Evolutionary conservation across 1,140 invertebrate genomes (phyloP).

Genomic region (Geopemphigus sp.): DNA sequence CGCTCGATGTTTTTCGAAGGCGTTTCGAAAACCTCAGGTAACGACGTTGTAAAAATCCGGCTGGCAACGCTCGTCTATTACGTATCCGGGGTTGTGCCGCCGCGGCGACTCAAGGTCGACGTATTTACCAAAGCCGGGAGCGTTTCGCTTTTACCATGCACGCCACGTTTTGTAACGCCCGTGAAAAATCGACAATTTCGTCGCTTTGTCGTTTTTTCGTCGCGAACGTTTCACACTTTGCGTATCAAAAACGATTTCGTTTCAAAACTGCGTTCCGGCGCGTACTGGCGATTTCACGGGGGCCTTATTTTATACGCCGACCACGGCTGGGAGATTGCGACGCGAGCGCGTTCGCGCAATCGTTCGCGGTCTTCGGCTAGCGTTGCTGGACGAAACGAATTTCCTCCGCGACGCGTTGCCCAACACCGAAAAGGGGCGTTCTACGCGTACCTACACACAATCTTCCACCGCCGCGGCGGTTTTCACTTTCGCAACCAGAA

Average conservation of each 20-base stretch:
- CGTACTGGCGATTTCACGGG: constrained; percentile 12
- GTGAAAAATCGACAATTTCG: neutral
- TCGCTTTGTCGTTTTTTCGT: neutral
- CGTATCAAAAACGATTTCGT: neutral
- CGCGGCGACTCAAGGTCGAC: neutral
- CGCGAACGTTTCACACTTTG: too few relatives aligned
- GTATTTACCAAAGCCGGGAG: neutral
- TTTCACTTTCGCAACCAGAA: constrained; percentile 41
- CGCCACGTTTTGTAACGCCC: neutral
- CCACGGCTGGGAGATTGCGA: neutral
- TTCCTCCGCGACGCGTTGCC: constrained; percentile 23
- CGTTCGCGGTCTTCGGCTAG: neutral
- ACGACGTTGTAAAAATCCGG: too few relatives aligned
- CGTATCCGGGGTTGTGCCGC: too few relatives aligned
- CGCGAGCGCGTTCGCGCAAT: neutral
- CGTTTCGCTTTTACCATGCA: neutral
- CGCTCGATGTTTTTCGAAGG: too few relatives aligned
- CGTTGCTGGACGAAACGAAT: constrained; percentile 24
- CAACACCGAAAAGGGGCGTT: constrained; percentile 14
- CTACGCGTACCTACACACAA: neutral
- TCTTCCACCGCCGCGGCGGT: constrained; percentile 23
- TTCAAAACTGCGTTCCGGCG: neutral
- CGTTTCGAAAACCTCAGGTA: too few relatives aligned
- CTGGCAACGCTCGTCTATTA: too few relatives aligned
- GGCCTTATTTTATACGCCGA: too few relatives aligned